Evolutionary conservation across 2,888 invertebrate genomes (phyloP).

Genomic region (Andrena hattorfiana): DNA sequence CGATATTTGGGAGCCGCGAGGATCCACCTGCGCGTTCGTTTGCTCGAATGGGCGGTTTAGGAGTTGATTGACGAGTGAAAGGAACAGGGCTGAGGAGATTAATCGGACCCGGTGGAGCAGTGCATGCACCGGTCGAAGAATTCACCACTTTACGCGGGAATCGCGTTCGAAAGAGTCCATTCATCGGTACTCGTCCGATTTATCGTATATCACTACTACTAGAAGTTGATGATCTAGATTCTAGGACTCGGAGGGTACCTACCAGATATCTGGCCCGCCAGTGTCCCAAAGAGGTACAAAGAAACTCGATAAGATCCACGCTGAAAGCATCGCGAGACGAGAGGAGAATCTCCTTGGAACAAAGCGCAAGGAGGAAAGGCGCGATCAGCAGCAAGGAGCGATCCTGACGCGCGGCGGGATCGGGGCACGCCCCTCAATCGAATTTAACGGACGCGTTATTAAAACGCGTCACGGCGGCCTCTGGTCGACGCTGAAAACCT

Average conservation of each 20-base stretch:
- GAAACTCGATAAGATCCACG: neutral
- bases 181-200: too few relatives aligned
- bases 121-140: neutral
- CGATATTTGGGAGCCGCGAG: slow-evolving; percentile 2
- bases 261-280: too few relatives aligned
- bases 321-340: neutral
- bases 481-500: neutral
- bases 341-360: neutral
- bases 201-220: too few relatives aligned
- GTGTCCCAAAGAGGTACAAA: too few relatives aligned
- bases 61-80: slow-evolving; percentile 32
- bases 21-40: slow-evolving; percentile 15
- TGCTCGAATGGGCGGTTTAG: slow-evolving; percentile 20
- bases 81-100: slow-evolving; percentile 8
- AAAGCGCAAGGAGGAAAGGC: neutral
- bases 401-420: slow-evolving; percentile 1
- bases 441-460: slow-evolving; percentile 34
- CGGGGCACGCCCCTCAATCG: slow-evolving; percentile 23
- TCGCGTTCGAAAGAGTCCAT: neutral
- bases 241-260: too few relatives aligned
- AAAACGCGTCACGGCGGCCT: slow-evolving; percentile 10
- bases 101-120: neutral
- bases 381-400: neutral
- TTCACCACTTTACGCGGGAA: neutral
- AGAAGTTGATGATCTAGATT: too few relatives aligned